Conservation (phyloP, 2,888 invertebrate genomes). For the Lepetodrilus schrolli region DNA sequence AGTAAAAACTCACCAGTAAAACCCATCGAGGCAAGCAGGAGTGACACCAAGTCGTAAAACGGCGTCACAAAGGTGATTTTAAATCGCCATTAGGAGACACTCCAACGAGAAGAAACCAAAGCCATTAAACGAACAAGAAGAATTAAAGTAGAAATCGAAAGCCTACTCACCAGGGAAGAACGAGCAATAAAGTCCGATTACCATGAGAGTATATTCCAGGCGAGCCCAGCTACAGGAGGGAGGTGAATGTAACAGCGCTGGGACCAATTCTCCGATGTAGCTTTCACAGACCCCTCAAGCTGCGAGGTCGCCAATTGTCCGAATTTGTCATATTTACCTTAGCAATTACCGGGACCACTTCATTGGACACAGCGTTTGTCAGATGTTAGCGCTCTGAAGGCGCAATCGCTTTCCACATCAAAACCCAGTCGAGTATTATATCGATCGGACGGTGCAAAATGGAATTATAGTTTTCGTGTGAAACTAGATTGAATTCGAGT, state of each 20-base stretch:
- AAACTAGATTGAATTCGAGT: not conserved
- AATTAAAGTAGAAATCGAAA: not conserved
- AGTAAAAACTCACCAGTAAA: too few relatives aligned
- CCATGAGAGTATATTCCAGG: not conserved
- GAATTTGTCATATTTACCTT: conserved; percentile 24
- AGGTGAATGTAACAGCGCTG: not conserved
- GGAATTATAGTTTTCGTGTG: not conserved
- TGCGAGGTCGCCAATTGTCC: not conserved
- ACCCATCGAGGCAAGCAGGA: too few relatives aligned
- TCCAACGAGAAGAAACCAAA: not conserved
- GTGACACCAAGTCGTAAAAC: not conserved
- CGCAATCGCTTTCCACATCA: not conserved
- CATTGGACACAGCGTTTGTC: conserved; percentile 3
- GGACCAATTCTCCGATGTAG: not conserved
- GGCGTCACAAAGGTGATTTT: not conserved
- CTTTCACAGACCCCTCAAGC: not conserved
- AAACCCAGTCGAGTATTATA: not conserved
- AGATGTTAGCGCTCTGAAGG: not conserved
- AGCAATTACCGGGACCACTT: conserved; percentile 7
- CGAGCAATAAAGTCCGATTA: conserved; percentile 11
- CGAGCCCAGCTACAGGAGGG: not conserved
- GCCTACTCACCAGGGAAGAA: not conserved
- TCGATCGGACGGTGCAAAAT: not conserved
- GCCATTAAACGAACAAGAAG: not conserved
- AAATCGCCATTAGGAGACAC: not conserved